Percentiles rank a stretch among this genome's conserved stretches.
phyloP scores from a whole-genome alignment of 2,888 invertebrate genomes.

The Drosophila kambysellisi region DNA sequence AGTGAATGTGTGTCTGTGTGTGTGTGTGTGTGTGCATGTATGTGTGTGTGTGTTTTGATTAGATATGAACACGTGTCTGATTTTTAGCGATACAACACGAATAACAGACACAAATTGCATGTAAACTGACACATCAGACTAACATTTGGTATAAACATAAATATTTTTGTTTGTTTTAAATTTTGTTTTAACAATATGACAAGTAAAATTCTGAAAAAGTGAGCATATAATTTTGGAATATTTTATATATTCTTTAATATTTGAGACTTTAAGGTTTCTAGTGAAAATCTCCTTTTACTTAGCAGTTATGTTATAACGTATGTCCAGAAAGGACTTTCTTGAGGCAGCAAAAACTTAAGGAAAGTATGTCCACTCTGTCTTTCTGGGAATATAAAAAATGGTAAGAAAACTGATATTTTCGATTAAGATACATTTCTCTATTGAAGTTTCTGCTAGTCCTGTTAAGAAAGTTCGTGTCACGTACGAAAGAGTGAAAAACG shows the following conservation, averaged over 20 bases:
- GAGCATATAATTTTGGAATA: no score
- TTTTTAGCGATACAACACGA: constrained; percentile 1
- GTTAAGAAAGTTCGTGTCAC: neutral
- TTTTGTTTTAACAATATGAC: neutral
- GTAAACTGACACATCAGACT: neutral
- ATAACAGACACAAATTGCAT: neutral
- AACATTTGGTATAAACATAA: neutral
- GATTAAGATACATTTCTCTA: neutral
- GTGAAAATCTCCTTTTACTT: neutral
- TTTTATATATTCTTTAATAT: neutral
- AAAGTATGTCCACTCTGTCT: neutral
- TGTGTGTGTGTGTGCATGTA: neutral
- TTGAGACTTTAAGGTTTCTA: neutral
- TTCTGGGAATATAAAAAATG: neutral
- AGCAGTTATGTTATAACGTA: neutral
- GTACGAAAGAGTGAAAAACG: neutral
- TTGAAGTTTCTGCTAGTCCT: neutral
- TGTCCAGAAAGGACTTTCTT: neutral
- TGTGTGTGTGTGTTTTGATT: constrained; percentile 13
- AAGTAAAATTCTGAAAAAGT: no score
- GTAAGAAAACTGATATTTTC: neutral
- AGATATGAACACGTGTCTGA: constrained; percentile 26
- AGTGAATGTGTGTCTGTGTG: neutral
- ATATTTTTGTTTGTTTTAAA: neutral
- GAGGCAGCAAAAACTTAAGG: neutral